phyloP scores from a whole-genome alignment of 2,113 vertebrate species.

The Marmota monax region DNA sequence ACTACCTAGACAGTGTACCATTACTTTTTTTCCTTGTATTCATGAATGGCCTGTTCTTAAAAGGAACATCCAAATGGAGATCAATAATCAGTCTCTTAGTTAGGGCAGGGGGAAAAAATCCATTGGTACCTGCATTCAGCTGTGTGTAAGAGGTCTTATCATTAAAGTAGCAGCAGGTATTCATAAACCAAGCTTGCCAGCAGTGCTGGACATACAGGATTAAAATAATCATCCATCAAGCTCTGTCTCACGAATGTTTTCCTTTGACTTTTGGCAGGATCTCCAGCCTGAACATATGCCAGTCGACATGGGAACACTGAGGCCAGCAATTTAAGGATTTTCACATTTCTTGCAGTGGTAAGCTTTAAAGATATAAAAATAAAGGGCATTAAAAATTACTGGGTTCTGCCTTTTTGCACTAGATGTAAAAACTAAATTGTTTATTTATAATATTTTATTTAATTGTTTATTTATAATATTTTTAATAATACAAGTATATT shows the following conservation, averaged over 20 bases:
- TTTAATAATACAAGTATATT: constrained; percentile 33
- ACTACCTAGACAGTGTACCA: constrained; percentile 73
- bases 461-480: constrained; percentile 36
- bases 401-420: constrained; percentile 13
- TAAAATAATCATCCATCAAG: constrained; percentile 83
- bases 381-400: constrained; percentile 69
- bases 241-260: constrained; percentile 85
- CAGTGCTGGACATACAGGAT: constrained; percentile 72
- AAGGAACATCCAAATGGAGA: constrained; percentile 75
- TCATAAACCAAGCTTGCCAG: constrained; percentile 71
- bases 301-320: constrained; percentile 81
- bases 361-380: constrained; percentile 80
- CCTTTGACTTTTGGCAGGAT: constrained; percentile 88
- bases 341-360: constrained; percentile 84
- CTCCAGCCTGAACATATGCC: constrained; percentile 79
- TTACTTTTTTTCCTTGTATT: constrained; percentile 81
- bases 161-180: constrained; percentile 81
- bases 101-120: constrained; percentile 1
- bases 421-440: constrained; percentile 50
- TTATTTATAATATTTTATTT: constrained; percentile 40
- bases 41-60: constrained; percentile 72
- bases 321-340: constrained; percentile 86
- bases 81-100: constrained; percentile 78
- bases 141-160: constrained; percentile 81
- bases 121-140: constrained; percentile 71